Evolutionary conservation across 2,113 vertebrate species (phyloP).

Genomic region (Gymnarchus niloticus): DNA sequence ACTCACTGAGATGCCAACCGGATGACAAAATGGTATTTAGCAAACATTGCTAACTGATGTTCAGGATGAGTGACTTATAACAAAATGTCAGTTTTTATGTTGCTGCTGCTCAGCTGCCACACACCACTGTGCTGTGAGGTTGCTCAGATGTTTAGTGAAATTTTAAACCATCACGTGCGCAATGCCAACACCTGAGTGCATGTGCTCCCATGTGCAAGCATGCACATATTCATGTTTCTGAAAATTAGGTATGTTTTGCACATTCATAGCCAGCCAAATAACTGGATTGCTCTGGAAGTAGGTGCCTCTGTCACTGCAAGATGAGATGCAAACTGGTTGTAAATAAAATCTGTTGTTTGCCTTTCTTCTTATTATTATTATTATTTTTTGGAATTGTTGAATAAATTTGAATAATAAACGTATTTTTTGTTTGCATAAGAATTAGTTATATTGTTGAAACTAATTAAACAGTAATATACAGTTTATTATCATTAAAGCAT

Average conservation of each 20-base stretch:
- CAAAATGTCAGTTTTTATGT: not conserved
- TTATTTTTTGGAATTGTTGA: slow-evolving; percentile 65
- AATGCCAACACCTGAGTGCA: not conserved
- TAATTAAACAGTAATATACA: slow-evolving; percentile 30
- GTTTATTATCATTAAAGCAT: slow-evolving; percentile 22
- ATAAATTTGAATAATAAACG: slow-evolving; percentile 74
- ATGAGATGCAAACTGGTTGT: slow-evolving; percentile 41
- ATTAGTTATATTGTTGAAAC: slow-evolving; percentile 25
- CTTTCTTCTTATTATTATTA: slow-evolving; percentile 44
- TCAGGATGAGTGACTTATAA: not conserved
- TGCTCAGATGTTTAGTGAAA: not conserved
- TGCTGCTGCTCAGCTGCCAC: not conserved
- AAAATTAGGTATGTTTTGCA: too few relatives aligned
- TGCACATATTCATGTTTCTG: slow-evolving; percentile 37
- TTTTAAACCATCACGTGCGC: not conserved
- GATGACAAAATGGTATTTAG: not conserved
- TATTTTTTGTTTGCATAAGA: slow-evolving; percentile 39
- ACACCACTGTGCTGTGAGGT: not conserved
- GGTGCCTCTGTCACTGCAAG: slow-evolving; percentile 28
- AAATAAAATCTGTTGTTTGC: slow-evolving; percentile 59
- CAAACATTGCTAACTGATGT: not conserved
- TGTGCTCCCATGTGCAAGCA: slow-evolving; percentile 23
- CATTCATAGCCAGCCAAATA: slow-evolving; percentile 52
- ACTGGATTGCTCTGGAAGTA: slow-evolving; percentile 50
- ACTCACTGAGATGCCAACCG: not conserved